Percentiles rank a stretch among this genome's conserved stretches.
These are phyloP conservation scores for Aphelocoma coerulescens DNA, from an alignment of 2,113 vertebrate species.

Conservation along the genomic window DNA sequence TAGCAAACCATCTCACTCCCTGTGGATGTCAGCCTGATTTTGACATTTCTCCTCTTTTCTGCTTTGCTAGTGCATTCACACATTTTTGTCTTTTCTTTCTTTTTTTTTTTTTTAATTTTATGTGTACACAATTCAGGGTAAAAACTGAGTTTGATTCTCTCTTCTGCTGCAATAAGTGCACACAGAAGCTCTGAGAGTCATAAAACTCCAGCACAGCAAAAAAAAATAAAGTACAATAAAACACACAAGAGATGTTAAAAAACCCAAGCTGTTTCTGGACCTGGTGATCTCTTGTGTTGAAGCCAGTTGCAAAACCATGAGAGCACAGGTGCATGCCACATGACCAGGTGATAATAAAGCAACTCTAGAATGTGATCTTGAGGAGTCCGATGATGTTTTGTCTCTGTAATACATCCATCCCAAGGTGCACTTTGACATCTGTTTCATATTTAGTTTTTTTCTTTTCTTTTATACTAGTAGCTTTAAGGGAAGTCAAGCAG, in stretches of 20 bases:
- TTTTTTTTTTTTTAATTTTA: neutral
- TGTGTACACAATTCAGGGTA: neutral
- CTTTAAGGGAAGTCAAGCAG: constrained; percentile 57
- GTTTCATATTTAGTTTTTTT: constrained; percentile 41
- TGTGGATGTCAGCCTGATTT: neutral
- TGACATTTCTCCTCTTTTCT: neutral
- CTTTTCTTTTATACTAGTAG: constrained; percentile 37
- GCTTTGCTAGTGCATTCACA: neutral
- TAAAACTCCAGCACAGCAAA: constrained; percentile 28
- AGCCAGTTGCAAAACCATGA: constrained; percentile 40
- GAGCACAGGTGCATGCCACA: constrained; percentile 70
- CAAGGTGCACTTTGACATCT: constrained; percentile 51
- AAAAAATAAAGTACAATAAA: neutral
- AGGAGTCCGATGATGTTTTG: constrained; percentile 37
- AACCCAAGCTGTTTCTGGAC: constrained; percentile 28
- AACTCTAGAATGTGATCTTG: constrained; percentile 46
- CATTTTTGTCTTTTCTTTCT: rapidly evolving
- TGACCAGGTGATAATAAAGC: constrained; percentile 66
- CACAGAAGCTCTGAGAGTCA: constrained; percentile 18
- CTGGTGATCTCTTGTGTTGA: neutral
- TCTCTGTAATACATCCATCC: constrained; percentile 56
- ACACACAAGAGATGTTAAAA: constrained; percentile 40
- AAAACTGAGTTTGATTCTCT: neutral
- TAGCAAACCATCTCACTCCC: neutral
- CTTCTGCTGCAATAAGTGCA: neutral